These are phyloP conservation scores for Corythornis vintsioides DNA, from an alignment of 2,113 vertebrate genomes.

Conservation along the genomic window DNA sequence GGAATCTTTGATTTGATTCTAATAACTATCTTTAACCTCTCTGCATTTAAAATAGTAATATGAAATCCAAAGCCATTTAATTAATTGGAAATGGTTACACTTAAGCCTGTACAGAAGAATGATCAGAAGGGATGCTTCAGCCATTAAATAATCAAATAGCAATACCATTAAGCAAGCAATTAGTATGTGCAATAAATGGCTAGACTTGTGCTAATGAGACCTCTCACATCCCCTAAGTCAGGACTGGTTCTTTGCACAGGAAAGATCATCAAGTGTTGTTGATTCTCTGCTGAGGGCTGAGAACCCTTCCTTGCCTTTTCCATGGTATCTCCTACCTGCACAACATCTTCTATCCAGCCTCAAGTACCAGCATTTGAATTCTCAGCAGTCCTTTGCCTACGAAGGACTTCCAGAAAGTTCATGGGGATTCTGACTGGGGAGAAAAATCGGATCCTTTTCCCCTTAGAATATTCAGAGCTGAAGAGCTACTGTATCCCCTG, in stretches of 20 bases:
- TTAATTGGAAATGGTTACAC: constrained; percentile 38
- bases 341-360: background rate
- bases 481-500: background rate
- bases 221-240: background rate
- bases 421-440: background rate
- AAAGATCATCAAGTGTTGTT: background rate
- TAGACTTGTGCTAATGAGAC: constrained; percentile 37
- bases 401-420: background rate
- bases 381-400: background rate
- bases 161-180: constrained; percentile 40
- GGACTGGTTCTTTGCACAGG: background rate
- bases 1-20: background rate
- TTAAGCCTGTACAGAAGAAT: background rate
- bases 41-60: constrained; percentile 1
- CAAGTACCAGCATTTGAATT: background rate
- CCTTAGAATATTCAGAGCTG: background rate
- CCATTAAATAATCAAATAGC: constrained; percentile 45
- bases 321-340: background rate
- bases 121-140: constrained; percentile 6
- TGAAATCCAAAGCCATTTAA: constrained; percentile 23
- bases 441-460: background rate
- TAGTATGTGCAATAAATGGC: constrained; percentile 26
- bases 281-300: background rate
- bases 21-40: background rate
- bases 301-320: background rate